Evolutionary conservation across 2,888 invertebrate genomes (phyloP), one percentile per base, ranked within the genome.

Genomic region (Synanthedon andrenaeformis): DNA sequence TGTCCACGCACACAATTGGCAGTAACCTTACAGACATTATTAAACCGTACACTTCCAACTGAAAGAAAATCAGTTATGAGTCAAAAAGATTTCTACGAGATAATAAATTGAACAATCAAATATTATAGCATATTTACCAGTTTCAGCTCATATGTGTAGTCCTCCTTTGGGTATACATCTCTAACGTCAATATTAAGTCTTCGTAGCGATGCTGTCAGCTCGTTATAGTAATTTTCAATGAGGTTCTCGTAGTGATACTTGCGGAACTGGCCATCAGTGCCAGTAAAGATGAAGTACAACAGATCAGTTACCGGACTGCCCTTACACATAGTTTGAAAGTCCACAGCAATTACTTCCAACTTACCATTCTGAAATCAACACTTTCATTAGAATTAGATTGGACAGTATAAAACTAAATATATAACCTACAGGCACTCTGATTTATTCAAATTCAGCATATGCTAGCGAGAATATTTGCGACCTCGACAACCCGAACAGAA

Each of bases 221-320:
- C n/a, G 12, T 17, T 35, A 35, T 55, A 52, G 51, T 55, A 55
- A 41, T 51, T 41, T 6, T 53, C 51, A 6, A 53, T 12, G 11
- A 53, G 28, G 10, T 51, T 10, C 6, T 45, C 52, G 17, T 41
- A 41, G 42, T 55, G 50, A 6, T 53, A 10, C 35, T 49, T 53
- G 6, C 55, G 13, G 42, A 55, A 55, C 23, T 53, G 51, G n/a
- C 28, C 52, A 42, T 55, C 55, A 1, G 53, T 50, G 17, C 53
- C 53, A 51, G 49, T 48, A 51, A 50, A 53, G 41, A 55, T 53
- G 51, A 55, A 55, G 53, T 55, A 53, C 13, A 55, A 4, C 6
- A 55, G 45, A 13, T 55, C 55, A 1, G 35, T 17, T 13, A 52
- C 28, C 2, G 55, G 55, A 4, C 51, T 13, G 12, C 49, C 51